Evolutionary conservation across 2,113 vertebrate species (phyloP).

Genomic region (Oenanthe melanoleuca): DNA sequence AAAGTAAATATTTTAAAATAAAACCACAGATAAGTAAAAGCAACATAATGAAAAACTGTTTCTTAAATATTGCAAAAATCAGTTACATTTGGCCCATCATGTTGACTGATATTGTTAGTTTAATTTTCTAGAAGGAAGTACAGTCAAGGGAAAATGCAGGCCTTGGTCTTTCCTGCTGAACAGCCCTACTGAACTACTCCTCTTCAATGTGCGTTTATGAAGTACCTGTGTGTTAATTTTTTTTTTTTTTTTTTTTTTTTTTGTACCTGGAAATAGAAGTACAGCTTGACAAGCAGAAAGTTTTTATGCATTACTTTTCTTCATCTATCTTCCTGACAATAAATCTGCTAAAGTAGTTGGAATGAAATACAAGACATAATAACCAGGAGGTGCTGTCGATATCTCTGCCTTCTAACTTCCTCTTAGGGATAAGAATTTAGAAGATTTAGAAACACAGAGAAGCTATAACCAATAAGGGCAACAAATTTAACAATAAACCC

Average conservation of each 20-base stretch:
- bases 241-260: background rate
- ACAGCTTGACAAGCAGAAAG: background rate
- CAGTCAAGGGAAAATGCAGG: background rate
- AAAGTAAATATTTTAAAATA: background rate
- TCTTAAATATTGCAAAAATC: background rate
- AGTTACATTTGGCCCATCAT: background rate
- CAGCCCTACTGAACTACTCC: background rate
- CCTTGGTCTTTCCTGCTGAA: background rate
- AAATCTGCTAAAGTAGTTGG: background rate
- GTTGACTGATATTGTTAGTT: background rate
- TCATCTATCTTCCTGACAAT: background rate
- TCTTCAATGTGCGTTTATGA: background rate
- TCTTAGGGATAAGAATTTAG: background rate
- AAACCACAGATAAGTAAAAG: background rate
- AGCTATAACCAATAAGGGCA: background rate
- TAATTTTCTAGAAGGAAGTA: background rate
- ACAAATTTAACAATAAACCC: background rate
- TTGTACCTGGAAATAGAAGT: background rate
- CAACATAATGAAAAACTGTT: background rate
- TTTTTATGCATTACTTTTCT: background rate
- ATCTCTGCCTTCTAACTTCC: background rate
- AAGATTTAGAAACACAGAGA: background rate
- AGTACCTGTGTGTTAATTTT: no score
- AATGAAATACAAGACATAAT: background rate
- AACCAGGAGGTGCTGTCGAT: background rate